Evolutionary conservation across 2,888 invertebrate genomes (phyloP), one percentile per base, ranked within the genome.

Genomic region (Euspilapteryx auroguttella): DNA sequence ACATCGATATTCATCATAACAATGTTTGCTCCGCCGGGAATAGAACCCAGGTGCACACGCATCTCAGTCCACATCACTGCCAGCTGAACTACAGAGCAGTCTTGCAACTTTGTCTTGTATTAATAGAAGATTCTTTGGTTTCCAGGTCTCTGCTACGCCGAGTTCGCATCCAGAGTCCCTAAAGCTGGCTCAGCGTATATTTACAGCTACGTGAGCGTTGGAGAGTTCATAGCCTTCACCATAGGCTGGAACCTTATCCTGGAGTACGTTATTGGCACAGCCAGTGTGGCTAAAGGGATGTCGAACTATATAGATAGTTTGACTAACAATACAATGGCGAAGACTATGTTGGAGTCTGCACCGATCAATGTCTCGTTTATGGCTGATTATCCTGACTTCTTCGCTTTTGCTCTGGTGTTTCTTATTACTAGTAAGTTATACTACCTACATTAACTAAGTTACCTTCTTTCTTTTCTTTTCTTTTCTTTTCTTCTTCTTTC

Each of bases 161-260:
- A 94, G 61, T 94, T 94, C 50, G 93, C 91, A 0, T 86, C 89
- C 0, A 76, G 91, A 30, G 90, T 93, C 0, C 93, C 94, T 0
- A 87, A 86, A 50, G 92, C 93, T 0, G 94, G 94, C 0, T 94
- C 94, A 0, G 94, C 94, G 0, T 95, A 95, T 53, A 83, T 92
- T 1, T 95, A 95, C 73, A 93, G 89, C 49, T 93, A 92, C 54
- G 89, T 94, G 6, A 89, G 91, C 32, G 86, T 94, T 4, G 94
- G 94, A 0, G 94, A 95, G 69, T 86, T 94, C 49, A 81, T 88
- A 24, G 94, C 94, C 2, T 95, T 94, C 61, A 79, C 90, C 21
- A 92, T 95, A 45, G 95, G 95, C 13, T 95, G 95, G 95, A 94
- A 94, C 63, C 81, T 95, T 26, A 89, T 94, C 40, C 56, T 94